These are phyloP conservation scores for Clarias fuscus DNA, from an alignment of 2,797 vertebrate species.

Conservation along the genomic window DNA sequence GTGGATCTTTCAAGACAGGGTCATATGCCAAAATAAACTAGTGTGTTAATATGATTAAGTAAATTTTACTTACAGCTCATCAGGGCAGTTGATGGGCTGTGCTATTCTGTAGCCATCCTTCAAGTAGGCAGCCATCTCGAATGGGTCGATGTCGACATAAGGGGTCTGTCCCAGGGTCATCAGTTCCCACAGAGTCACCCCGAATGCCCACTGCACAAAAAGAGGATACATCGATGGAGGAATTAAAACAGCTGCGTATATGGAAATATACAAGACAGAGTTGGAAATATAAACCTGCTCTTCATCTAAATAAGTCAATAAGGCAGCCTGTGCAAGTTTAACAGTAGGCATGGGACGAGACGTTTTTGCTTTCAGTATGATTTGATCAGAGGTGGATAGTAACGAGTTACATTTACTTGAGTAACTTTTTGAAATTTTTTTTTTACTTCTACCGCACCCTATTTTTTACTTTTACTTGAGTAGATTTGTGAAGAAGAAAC, in stretches of 20 bases:
- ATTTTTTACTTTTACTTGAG: no score
- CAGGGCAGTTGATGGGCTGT: conserved; percentile 99
- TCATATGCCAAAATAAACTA: not conserved
- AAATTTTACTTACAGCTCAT: conserved; percentile 87
- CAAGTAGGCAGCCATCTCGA: conserved; percentile 98
- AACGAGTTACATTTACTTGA: no score
- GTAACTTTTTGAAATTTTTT: no score
- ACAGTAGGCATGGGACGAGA: no score
- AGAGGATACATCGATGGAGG: not conserved
- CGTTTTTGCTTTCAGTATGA: no score
- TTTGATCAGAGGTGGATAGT: no score
- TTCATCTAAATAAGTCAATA: not conserved
- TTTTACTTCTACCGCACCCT: no score
- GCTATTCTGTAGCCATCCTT: conserved; percentile 99
- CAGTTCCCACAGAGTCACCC: conserved; percentile 95
- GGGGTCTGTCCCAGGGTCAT: conserved; percentile 99
- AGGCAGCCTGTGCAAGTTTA: not conserved
- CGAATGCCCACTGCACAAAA: conserved; percentile 91
- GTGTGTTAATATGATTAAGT: not conserved
- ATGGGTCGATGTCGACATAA: conserved; percentile 97
- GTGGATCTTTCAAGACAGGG: not conserved
- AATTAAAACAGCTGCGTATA: not conserved
- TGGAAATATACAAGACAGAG: not conserved
- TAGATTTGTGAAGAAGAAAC: no score
- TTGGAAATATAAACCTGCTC: not conserved